Conservation (phyloP, 1,140 invertebrate species). For the Vollenhovia emeryi region DNA sequence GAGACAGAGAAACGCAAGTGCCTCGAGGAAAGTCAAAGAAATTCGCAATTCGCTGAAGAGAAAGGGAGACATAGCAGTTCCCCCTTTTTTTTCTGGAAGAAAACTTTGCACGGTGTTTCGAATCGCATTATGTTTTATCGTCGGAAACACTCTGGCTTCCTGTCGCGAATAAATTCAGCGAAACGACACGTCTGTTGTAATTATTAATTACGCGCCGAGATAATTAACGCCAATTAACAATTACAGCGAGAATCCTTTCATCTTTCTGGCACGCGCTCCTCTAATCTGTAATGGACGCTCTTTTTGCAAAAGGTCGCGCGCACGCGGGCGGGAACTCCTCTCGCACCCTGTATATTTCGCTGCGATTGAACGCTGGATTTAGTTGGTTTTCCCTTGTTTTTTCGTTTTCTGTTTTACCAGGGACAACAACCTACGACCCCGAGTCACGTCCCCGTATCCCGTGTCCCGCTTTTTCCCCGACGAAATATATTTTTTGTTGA, state of each 20-base stretch:
- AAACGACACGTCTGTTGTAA: neutral
- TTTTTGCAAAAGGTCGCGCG: constrained; percentile 6
- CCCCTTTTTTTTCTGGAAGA: neutral
- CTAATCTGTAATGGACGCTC: neutral
- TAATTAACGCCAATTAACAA: neutral
- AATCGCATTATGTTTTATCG: neutral
- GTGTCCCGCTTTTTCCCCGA: neutral
- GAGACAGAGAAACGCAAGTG: neutral
- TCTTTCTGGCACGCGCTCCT: neutral
- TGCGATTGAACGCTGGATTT: constrained; percentile 76
- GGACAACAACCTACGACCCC: constrained; percentile 27
- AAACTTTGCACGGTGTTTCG: neutral
- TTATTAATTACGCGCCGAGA: neutral
- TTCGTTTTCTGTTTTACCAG: constrained; percentile 58
- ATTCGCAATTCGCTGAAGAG: neutral
- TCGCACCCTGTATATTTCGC: constrained; percentile 73
- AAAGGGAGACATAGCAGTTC: neutral
- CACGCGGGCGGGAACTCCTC: constrained; percentile 15
- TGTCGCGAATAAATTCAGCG: neutral
- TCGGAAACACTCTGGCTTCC: neutral
- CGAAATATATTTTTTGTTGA: constrained; percentile 54
- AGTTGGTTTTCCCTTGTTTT: constrained; percentile 62
- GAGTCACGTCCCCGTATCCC: constrained; percentile 27
- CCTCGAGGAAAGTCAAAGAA: neutral
- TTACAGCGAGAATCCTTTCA: neutral